Evolutionary conservation across 2,888 invertebrate species (phyloP), one percentile per base, ranked within the genome.

Genomic region (Mylabris sibirica): DNA sequence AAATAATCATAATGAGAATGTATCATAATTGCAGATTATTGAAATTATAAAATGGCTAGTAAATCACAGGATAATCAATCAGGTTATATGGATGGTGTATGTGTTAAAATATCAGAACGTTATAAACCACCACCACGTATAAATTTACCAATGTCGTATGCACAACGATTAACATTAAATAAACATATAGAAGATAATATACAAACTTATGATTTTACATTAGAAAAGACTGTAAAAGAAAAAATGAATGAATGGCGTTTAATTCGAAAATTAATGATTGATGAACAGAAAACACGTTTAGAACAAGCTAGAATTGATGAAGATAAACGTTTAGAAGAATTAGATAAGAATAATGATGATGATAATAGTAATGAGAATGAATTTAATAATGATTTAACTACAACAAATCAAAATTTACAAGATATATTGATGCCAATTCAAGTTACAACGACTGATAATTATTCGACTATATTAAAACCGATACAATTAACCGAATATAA

Each of bases 21-120:
- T 17, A 17, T 38, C 17, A 38, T 61, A 35, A n/a, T 59, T 49
- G 60, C 44, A 59, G 59, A 64, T 62, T 63, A 60, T 44, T 17
- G 9, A 26, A n/a, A n/a, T 11, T 24, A 57, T 35, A 12, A 67
- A 62, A 77, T 30, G 68, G 61, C 8, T 35, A 68, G 63, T 60
- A 67, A 64, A 60, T 61, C 17, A 17, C 63, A 34, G 38, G 86
- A 86, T 68, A 77, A 82, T 44, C 81, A 81, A 26, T 78, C 80
- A 63, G 88, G 90, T 81, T 92, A 89, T 80, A 92, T 94, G 91
- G 95, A 95, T 85, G 93, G 92, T 76, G 91, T 96, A 77, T 92
- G 93, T 80, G 95, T 96, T 70, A 95, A 95, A 88, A 94, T 96
- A 84, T 92, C 93, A 61, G 95, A 96, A 85, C 92, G 91, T 79